Evolutionary conservation across 2,797 vertebrate genomes (phyloP).

Genomic region (Gymnoscopelus braueri): DNA sequence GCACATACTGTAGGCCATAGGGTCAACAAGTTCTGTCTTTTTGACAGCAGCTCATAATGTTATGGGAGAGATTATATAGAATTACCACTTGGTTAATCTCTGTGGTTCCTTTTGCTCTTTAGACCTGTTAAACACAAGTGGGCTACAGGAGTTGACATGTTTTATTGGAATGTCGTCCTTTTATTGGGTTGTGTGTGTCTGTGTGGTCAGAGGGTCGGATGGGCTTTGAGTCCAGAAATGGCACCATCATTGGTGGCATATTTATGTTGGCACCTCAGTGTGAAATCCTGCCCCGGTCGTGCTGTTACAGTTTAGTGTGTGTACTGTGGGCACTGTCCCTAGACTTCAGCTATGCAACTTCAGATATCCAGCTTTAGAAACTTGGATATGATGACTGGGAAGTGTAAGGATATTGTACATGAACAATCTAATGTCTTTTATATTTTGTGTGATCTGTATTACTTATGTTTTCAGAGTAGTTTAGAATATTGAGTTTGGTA

Average conservation of each 20-base stretch:
- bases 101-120: background rate
- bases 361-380: background rate
- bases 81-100: background rate
- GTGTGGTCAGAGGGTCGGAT: constrained; percentile 26
- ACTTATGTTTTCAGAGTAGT: too few relatives aligned
- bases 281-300: constrained; percentile 52
- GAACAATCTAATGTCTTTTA: too few relatives aligned
- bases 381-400: constrained; percentile 5
- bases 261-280: constrained; percentile 69
- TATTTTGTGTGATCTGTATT: too few relatives aligned
- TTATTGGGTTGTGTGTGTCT: constrained; percentile 41
- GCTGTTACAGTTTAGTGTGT: constrained; percentile 38
- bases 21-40: too few relatives aligned
- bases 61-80: background rate
- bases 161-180: constrained; percentile 47
- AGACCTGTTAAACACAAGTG: background rate
- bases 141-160: constrained; percentile 26
- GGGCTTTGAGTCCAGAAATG: constrained; percentile 64
- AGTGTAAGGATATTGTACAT: too few relatives aligned
- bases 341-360: constrained; percentile 32
- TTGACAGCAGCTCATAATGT: background rate
- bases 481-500: too few relatives aligned
- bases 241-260: constrained; percentile 62
- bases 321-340: constrained; percentile 3
- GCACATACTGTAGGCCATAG: too few relatives aligned